phyloP scores from a whole-genome alignment of 2,888 invertebrate genomes.

The Caenorhabditis afra region DNA sequence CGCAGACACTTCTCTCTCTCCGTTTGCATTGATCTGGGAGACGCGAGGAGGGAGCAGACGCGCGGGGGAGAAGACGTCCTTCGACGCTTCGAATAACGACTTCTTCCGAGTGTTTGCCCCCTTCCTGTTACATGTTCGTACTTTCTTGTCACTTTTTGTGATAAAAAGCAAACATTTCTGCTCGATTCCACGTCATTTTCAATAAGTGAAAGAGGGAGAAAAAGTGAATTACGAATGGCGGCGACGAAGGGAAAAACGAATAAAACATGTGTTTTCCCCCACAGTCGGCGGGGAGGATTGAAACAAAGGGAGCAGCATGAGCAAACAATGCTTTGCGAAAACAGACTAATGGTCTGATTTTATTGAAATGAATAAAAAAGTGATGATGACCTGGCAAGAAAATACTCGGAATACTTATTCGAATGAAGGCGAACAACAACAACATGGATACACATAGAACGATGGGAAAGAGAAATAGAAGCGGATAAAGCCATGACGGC shows the following conservation, averaged over 20 bases:
- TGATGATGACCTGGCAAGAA: constrained; percentile 41
- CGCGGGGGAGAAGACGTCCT: constrained; percentile 21
- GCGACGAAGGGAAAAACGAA: constrained; percentile 9
- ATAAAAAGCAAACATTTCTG: constrained; percentile 33
- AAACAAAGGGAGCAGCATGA: constrained; percentile 35
- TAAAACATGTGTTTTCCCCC: constrained; percentile 28
- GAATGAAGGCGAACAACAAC: constrained; percentile 7
- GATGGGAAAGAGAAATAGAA: not conserved
- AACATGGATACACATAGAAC: not conserved
- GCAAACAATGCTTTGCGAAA: constrained; percentile 9
- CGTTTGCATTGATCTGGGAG: constrained; percentile 37
- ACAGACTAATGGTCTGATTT: constrained; percentile 12
- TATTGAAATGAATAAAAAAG: constrained; percentile 15
- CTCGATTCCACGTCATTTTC: constrained; percentile 18
- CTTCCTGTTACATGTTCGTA: constrained; percentile 23
- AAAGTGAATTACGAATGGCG: not conserved
- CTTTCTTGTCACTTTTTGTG: constrained; percentile 34
- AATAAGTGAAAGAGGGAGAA: constrained; percentile 6
- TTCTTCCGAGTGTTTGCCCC: constrained; percentile 33
- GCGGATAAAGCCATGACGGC: not conserved
- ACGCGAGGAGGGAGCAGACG: constrained; percentile 37
- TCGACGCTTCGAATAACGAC: constrained; percentile 35
- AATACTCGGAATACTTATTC: constrained; percentile 22
- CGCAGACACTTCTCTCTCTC: constrained; percentile 32
- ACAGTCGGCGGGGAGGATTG: constrained; percentile 37